Conservation (phyloP, 2,888 invertebrate species). For the Ennomos quercinarius region DNA sequence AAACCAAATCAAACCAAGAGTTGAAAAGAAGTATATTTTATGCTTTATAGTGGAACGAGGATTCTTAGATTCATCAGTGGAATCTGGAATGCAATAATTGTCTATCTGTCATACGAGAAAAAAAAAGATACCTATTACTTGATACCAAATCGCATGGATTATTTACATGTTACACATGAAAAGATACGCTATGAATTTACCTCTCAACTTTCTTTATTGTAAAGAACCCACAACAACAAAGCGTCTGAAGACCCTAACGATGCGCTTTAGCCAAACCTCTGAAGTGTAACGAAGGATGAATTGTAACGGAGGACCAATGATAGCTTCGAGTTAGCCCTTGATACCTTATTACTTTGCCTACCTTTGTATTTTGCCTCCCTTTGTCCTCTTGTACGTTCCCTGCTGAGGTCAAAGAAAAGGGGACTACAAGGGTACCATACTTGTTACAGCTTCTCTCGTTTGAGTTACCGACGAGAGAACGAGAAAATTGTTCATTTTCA, state of each 20-base stretch:
- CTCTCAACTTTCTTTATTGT: neutral
- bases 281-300: conserved; percentile 5
- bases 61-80: too few relatives aligned
- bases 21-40: too few relatives aligned
- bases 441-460: neutral
- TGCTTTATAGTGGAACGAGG: too few relatives aligned
- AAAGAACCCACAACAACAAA: neutral
- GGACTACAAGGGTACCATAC: conserved; percentile 1
- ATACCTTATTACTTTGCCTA: neutral
- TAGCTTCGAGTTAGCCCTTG: conserved; percentile 2
- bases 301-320: conserved; percentile 6
- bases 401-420: conserved; percentile 3
- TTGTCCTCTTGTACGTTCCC: neutral
- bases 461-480: neutral
- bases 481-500: too few relatives aligned
- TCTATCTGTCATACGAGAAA: too few relatives aligned
- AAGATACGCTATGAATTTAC: neutral
- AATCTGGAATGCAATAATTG: too few relatives aligned
- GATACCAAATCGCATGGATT: too few relatives aligned
- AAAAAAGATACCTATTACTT: too few relatives aligned
- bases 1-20: too few relatives aligned
- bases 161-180: neutral
- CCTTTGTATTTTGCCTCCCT: conserved; percentile 1
- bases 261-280: neutral
- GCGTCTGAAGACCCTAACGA: conserved; percentile 8